These are phyloP conservation scores for Netelia virgata DNA, from an alignment of 2,888 invertebrate species.

Conservation along the genomic window DNA sequence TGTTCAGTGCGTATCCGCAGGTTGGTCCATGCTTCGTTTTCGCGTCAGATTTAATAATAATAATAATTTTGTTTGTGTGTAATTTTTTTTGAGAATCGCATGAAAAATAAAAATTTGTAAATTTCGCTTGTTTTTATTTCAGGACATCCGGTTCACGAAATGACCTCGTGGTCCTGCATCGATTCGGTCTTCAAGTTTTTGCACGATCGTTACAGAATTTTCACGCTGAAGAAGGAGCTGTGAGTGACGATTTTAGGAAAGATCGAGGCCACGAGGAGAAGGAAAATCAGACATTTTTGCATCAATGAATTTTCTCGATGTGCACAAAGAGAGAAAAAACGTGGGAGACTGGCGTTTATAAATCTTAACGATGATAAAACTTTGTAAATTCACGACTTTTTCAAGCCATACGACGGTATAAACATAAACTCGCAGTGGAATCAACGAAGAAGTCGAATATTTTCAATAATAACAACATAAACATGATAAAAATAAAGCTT, in stretches of 20 bases:
- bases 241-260: slow-evolving; percentile 22
- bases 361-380: not conserved
- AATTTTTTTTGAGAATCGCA: not conserved
- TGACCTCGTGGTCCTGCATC: slow-evolving; percentile 89
- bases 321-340: not conserved
- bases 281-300: no score
- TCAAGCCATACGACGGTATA: not conserved
- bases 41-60: not conserved
- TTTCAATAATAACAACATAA: no score
- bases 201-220: slow-evolving; percentile 80
- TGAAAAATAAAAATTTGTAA: slow-evolving; percentile 3
- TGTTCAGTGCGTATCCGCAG: slow-evolving; percentile 88
- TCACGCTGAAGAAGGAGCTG: slow-evolving; percentile 53
- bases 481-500: not conserved
- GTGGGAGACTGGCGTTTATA: not conserved
- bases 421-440: no score
- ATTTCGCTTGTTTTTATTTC: slow-evolving; percentile 75
- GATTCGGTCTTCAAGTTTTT: slow-evolving; percentile 89
- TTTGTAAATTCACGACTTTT: not conserved
- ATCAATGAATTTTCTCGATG: no score
- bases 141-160: slow-evolving; percentile 89
- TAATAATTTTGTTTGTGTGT: no score
- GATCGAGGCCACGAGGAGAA: not conserved
- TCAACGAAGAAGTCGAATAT: no score
- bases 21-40: slow-evolving; percentile 75